phyloP scores from a whole-genome alignment of 1,140 invertebrate species.

The Drosophila sp. region DNA sequence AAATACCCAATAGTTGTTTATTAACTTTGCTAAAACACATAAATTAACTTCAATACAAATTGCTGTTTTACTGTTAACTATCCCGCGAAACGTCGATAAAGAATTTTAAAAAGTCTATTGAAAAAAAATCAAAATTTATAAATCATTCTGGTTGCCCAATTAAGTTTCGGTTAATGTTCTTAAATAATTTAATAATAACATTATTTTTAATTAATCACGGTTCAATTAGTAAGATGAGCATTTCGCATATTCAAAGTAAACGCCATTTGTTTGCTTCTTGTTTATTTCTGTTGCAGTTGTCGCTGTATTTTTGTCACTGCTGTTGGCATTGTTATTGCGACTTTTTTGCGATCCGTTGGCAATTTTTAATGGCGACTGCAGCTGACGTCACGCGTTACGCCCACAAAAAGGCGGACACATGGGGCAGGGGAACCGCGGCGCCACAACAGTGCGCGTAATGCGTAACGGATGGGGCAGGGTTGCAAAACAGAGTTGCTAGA shows the following conservation, averaged over 20 bases:
- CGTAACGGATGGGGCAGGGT: background rate
- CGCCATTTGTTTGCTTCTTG: background rate
- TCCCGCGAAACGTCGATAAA: too few species aligned
- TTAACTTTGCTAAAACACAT: too few species aligned
- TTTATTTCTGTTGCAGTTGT: slow-evolving; percentile 16
- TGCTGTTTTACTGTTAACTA: too few species aligned
- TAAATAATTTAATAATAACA: background rate
- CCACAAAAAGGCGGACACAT: slow-evolving; percentile 10
- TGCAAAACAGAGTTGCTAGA: background rate
- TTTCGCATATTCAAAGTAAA: background rate
- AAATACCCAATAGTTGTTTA: too few species aligned
- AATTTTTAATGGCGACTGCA: slow-evolving; percentile 67
- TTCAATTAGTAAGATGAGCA: background rate
- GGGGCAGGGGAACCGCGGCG: slow-evolving; percentile 2
- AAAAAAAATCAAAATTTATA: background rate
- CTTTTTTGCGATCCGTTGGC: slow-evolving; percentile 61
- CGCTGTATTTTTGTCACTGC: slow-evolving; percentile 10
- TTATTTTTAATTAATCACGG: background rate
- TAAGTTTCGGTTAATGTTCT: background rate
- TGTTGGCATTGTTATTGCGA: slow-evolving; percentile 36
- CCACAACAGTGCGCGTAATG: slow-evolving; percentile 39
- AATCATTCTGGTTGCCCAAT: background rate
- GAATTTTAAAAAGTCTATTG: too few species aligned
- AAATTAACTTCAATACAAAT: too few species aligned
- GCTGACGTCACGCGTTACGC: slow-evolving; percentile 36